Evolutionary conservation across 2,113 vertebrate genomes (phyloP).

Genomic region (Tragelaphus scriptus): DNA sequence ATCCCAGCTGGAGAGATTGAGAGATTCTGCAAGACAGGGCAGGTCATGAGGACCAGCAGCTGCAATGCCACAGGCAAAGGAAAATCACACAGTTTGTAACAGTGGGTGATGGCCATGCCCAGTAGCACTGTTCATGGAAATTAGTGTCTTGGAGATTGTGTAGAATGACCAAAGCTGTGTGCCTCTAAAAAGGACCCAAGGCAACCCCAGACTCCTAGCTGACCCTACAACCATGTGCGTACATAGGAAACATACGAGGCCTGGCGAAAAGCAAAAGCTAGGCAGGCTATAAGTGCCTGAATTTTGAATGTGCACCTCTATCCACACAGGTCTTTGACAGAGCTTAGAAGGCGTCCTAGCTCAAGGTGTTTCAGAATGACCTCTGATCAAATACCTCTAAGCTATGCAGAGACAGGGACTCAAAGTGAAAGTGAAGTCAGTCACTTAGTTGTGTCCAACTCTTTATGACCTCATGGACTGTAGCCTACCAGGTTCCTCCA

Average conservation of each 20-base stretch:
- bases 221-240: rapidly evolving
- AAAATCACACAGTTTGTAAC: rapidly evolving
- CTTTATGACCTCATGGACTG: too few relatives aligned
- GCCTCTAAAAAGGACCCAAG: neutral
- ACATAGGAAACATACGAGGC: rapidly evolving
- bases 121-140: rapidly evolving
- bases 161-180: too few relatives aligned
- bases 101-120: rapidly evolving
- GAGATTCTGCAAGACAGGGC: neutral
- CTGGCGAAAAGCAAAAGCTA: neutral
- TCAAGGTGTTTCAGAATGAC: neutral
- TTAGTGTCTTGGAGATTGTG: rapidly evolving
- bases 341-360: too few relatives aligned
- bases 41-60: neutral
- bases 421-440: neutral
- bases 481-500: too few relatives aligned
- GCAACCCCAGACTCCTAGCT: neutral
- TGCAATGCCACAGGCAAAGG: rapidly evolving
- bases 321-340: neutral
- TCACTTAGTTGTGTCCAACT: too few relatives aligned
- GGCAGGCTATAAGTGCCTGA: neutral
- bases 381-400: neutral
- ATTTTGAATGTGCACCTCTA: neutral
- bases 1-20: rapidly evolving
- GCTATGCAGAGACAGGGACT: neutral